Evolutionary conservation across 1,140 invertebrate genomes (phyloP), one percentile per base, ranked within the genome.

Genomic region (Drosophila saltans): DNA sequence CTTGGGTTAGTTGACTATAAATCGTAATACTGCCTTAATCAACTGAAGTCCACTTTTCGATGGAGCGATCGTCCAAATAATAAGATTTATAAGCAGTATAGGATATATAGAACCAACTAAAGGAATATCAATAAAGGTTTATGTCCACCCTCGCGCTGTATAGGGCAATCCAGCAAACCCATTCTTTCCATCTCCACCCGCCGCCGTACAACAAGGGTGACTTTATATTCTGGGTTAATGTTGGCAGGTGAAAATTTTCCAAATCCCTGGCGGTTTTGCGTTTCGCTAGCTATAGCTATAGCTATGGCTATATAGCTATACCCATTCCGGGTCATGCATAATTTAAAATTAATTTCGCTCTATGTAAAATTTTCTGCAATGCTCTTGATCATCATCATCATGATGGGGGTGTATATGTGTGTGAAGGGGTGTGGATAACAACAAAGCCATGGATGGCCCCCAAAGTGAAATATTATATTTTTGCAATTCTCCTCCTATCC

Each of bases 321-420:
- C 45, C 45, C 45, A 52, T 72, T 72, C 58, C 80, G 66, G 78
- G 85, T 89, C 85, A 89, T 89, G 84, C 84, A 89, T 89, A 89
- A 89, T 89, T 89, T 89, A 89, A 89, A 89, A 89, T 89, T 89
- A 89, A 89, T 89, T 89, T 89, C 77, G 84, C 69, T 86, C 80
- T 84, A 84, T 83, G 81, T 74, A 66, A 77, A 84, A 84, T 84
- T 67, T 72, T 66, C 28, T 74, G 74, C 74, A 68, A 65, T 77
- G 55, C 66, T 66, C 70, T 77, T 70, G 66, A 45, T 52, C 45
- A 52, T 52, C 45, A 52, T 52, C 45, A 52, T 52, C 21, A 52
- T 52, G 21, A 52, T 52, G 21, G 8, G 9, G 9, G 24, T 52
- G 45, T 21, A 8, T 52, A 21, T 52, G 33, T n/a, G 16, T 30